phyloP scores from a whole-genome alignment of 2,888 invertebrate species.

The Drosophila kambysellisi region DNA sequence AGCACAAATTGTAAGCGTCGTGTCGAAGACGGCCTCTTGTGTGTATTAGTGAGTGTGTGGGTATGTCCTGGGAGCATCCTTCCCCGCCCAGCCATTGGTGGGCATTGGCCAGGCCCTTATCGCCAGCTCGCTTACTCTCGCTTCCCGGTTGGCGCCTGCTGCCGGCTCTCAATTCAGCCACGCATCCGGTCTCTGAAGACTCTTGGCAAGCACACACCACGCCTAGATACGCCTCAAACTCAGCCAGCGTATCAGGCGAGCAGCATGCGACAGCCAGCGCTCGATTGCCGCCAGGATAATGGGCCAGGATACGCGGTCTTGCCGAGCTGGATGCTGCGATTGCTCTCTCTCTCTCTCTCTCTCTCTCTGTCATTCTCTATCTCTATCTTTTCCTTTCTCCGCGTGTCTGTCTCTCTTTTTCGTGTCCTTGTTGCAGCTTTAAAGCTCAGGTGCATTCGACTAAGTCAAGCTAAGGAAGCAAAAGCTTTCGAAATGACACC shows the following conservation, averaged over 20 bases:
- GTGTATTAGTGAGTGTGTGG: neutral
- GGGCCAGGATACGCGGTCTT: slow-evolving; percentile 17
- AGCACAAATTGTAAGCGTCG: slow-evolving; percentile 11
- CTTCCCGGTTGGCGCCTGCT: slow-evolving; percentile 43
- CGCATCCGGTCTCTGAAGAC: slow-evolving; percentile 69
- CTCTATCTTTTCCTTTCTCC: neutral
- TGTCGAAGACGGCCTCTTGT: neutral
- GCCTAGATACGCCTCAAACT: slow-evolving; percentile 86
- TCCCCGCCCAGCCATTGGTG: slow-evolving; percentile 20
- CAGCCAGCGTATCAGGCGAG: slow-evolving; percentile 84
- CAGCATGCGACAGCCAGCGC: slow-evolving; percentile 59
- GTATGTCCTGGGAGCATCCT: slow-evolving; percentile 12
- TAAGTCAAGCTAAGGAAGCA: neutral
- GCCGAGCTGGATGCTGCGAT: slow-evolving; percentile 48
- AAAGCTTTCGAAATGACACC: neutral
- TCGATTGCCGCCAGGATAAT: slow-evolving; percentile 12
- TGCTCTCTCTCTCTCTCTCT: neutral
- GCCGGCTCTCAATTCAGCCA: slow-evolving; percentile 47
- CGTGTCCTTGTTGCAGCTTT: neutral
- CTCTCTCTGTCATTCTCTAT: neutral
- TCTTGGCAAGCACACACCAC: slow-evolving; percentile 83
- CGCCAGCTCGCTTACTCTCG: slow-evolving; percentile 13
- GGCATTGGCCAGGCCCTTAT: slow-evolving; percentile 34
- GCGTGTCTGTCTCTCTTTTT: neutral
- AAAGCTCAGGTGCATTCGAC: neutral